Base-by-base conservation (phyloP, 1,140 invertebrate genomes). In the Thrips palmi region DNA sequence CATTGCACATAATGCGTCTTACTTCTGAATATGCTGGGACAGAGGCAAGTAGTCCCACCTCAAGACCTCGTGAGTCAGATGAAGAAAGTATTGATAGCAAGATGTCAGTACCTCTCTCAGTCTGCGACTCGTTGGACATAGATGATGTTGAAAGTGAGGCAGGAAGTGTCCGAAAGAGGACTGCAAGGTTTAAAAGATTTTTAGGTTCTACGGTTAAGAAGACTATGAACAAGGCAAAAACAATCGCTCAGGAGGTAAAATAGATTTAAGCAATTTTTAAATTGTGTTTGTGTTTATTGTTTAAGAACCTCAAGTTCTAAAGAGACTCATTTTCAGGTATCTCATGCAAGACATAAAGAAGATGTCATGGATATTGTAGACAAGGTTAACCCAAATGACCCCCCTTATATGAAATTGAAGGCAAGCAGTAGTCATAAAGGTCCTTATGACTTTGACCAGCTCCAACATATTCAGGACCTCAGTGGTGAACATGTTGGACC, bases 381-480 rank as follows among this genome's bases (percentile, higher is more conserved):
- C 50, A 83, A 87, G 43, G 81, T 81, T 32, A 65, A 70, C 21
- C 28, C 27, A 12, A 23, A 41, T 35, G 33, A 34, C 35, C 31
- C 21, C 1, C 18, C 31, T 24, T 77, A 75, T 44, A 85, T 87
- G 41, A 91, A 92, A 63, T 64, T 93, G 17, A 93, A 93, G 60
- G 86, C 86, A 0, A 86, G 85, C 0, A 87, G 84, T 46, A 88
- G 82, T 40, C 86, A 96, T 54, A 96, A 96, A 59, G 91, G 91
- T 1, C 91, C 89, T 0, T 91, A 88, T 54, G 89, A 97, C 51
- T 96, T 94, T 58, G 83, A 86, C 40, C 73, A 77, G 41, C 57
- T 82, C 3, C 60, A 73, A 52, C 66, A 77, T 43, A 67, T 81
- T 2, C 78, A 68, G 60, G 85, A 89, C 53, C 59, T 89, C 33